Base-by-base conservation (phyloP, 2,888 invertebrate genomes). In the Tipula unca region DNA sequence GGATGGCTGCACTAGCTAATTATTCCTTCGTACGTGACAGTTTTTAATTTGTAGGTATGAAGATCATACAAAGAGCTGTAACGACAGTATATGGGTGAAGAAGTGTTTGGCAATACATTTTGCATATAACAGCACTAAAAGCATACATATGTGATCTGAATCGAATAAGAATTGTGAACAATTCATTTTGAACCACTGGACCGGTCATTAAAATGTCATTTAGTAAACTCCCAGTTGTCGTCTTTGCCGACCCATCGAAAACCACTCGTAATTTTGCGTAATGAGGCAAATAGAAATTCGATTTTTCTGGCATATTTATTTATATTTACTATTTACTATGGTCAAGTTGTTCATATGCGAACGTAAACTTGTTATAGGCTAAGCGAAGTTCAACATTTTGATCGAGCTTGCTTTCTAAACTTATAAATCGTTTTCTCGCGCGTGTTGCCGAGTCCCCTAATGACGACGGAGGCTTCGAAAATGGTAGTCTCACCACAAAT, bases 91-190 rank as follows among this genome's bases (percentile, higher is more conserved):
- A 32, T 32, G 32, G 32, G 32, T 32, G 32, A 32, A 48, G 87
- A 87, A 87, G 36, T 87, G 87, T 25, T 48, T 35, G 48, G 3
- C 48, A n/a, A 17, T 48, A 48, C 48, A 48, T 48, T 5, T 48
- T 48, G 10, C 48, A 17, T 3, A 48, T 48, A n/a, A n/a, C 48
- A 48, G 48, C 48, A 48, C 48, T 48, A 48, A 48, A 48, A 3
- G 48, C 48, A 48, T 48, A 17, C 3, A 17, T n/a, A 17, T 48
- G 48, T n/a, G 48, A n/a, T 48, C 48, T 5, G 5, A 48, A 48
- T n/a, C 48, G 48, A 17, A 48, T 5, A 3, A 48, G 48, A 3
- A 48, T 10, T 48, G 48, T 3, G n/a, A 48, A 48, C 48, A 48
- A 17, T 17, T 17, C 48, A 48, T 48, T 48, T 48, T 48, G 48